Evolutionary conservation across 2,797 vertebrate genomes (phyloP).

Genomic region (Melanotaenia nigrans): DNA sequence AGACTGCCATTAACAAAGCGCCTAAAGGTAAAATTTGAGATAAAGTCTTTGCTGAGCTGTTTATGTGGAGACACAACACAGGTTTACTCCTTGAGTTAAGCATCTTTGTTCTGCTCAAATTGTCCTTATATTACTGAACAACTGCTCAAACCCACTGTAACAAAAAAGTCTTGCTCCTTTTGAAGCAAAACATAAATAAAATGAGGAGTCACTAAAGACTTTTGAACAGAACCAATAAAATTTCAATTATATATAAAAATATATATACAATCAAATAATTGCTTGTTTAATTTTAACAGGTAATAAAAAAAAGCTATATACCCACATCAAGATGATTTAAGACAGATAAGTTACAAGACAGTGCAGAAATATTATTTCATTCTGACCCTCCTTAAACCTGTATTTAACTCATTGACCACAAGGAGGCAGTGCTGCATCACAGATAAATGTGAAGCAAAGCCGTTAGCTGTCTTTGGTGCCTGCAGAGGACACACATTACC

Average conservation of each 20-base stretch:
- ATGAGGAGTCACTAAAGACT: no score
- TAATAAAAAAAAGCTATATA: background rate
- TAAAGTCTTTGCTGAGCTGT: no score
- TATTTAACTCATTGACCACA: constrained; percentile 46
- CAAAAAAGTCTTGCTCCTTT: background rate
- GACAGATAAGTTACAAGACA: background rate
- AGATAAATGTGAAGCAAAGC: constrained; percentile 17
- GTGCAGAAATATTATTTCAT: background rate
- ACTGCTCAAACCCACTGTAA: no score
- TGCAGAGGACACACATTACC: constrained; percentile 29
- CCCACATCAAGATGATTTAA: background rate
- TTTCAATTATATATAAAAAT: no score
- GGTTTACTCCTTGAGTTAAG: no score
- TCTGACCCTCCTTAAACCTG: background rate
- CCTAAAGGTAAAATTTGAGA: no score
- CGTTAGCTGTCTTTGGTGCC: background rate
- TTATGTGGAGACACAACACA: no score
- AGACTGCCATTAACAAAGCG: no score
- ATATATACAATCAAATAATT: background rate
- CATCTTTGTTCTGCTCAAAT: no score
- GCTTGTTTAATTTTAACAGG: background rate
- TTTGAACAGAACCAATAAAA: no score
- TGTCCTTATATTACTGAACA: no score
- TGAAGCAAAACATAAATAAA: background rate
- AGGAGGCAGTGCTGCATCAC: constrained; percentile 69